phyloP scores from a whole-genome alignment of 2,797 vertebrate genomes.

The Sciaenops ocellatus region DNA sequence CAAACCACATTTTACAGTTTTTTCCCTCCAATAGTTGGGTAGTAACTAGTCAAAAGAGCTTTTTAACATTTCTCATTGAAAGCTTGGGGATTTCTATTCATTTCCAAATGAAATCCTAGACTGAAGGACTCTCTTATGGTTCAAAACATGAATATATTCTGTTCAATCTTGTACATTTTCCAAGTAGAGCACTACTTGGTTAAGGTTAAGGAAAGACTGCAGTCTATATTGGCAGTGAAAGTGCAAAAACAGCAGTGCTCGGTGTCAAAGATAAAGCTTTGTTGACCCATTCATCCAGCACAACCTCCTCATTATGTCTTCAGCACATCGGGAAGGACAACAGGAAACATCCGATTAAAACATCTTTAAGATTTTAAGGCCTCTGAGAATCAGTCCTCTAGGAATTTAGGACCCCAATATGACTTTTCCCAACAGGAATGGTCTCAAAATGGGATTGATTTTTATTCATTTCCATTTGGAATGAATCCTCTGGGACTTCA shows the following conservation, averaged over 20 bases:
- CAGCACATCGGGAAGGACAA: too few relatives aligned
- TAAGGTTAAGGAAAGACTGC: neutral
- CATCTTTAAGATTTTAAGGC: neutral
- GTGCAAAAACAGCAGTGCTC: too few relatives aligned
- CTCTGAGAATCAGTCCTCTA: too few relatives aligned
- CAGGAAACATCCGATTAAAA: neutral
- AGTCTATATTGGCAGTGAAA: neutral
- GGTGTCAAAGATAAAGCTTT: too few relatives aligned
- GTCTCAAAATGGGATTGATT: neutral
- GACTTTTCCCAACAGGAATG: neutral
- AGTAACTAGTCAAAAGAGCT: neutral
- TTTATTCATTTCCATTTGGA: neutral
- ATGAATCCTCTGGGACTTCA: neutral
- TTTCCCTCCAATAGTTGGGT: neutral
- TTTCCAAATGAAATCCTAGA: neutral
- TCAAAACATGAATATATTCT: neutral
- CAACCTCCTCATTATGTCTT: neutral
- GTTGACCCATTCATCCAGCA: neutral
- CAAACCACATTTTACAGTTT: neutral
- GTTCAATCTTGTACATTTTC: neutral
- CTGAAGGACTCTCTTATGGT: too few relatives aligned
- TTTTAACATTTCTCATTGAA: neutral
- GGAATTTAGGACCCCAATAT: too few relatives aligned
- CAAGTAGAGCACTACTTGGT: neutral
- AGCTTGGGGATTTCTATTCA: neutral